Conservation (phyloP, 2,113 vertebrate genomes). For the Etia nguti region DNA sequence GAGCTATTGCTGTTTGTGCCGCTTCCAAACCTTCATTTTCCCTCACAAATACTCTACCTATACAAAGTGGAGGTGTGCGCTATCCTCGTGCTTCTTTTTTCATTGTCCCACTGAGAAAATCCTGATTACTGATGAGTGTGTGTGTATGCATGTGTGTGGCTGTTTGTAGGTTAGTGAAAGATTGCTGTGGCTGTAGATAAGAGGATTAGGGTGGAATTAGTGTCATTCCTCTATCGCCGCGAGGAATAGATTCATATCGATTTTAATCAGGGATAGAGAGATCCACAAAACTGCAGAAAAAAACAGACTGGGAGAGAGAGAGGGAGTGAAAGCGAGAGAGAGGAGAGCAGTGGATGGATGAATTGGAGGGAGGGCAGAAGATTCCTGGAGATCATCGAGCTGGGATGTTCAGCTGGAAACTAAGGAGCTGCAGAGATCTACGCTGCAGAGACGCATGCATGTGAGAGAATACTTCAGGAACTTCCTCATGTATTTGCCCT, state of each 20-base stretch:
- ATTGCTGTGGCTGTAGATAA: slow-evolving; percentile 65
- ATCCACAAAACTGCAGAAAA: background rate
- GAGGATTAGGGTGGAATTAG: slow-evolving; percentile 73
- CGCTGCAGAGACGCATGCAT: background rate
- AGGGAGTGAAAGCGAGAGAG: background rate
- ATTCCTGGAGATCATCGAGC: background rate
- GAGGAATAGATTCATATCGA: slow-evolving; percentile 68
- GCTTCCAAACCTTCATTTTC: background rate
- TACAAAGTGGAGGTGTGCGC: slow-evolving; percentile 13
- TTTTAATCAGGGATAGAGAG: slow-evolving; percentile 66
- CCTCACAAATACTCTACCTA: background rate
- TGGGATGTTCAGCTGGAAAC: background rate
- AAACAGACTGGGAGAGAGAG: background rate
- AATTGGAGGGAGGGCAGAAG: background rate
- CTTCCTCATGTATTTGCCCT: background rate
- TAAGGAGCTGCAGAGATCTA: background rate
- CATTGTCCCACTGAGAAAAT: slow-evolving; percentile 39
- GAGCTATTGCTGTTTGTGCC: slow-evolving; percentile 6
- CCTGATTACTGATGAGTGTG: slow-evolving; percentile 51
- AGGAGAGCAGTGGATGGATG: background rate
- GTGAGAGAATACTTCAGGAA: background rate
- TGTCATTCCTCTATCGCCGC: slow-evolving; percentile 66
- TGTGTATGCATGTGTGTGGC: slow-evolving; percentile 6
- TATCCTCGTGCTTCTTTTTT: slow-evolving; percentile 35
- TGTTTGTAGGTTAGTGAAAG: slow-evolving; percentile 70